A percentile compares a stretch with the other conserved stretches of the same genome.
These are phyloP conservation scores for Zeugodacus cucurbitae DNA, from an alignment of 1,140 invertebrate species.

Conservation along the genomic window DNA sequence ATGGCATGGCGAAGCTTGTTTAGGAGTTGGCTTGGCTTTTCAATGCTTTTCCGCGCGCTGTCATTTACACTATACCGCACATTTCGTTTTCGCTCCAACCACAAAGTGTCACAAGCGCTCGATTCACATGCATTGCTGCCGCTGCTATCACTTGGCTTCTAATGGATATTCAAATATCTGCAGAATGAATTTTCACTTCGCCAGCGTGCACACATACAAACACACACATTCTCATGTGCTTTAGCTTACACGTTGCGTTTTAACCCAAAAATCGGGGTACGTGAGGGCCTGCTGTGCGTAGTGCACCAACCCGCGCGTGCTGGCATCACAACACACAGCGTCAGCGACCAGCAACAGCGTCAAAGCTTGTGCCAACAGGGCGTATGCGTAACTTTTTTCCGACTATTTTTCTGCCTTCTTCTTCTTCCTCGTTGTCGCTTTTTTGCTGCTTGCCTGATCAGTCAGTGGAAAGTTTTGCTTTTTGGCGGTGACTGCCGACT, in stretches of 20 bases:
- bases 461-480: constrained; percentile 34
- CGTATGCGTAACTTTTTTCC: constrained; percentile 20
- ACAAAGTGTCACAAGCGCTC: not conserved
- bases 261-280: not conserved
- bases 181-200: not conserved
- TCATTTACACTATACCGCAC: constrained; percentile 3
- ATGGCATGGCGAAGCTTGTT: not conserved
- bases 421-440: not conserved
- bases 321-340: not conserved
- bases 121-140: not conserved
- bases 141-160: constrained; percentile 15
- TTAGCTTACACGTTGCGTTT: not conserved
- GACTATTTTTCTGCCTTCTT: not conserved
- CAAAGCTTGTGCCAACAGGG: not conserved
- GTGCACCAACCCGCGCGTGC: not conserved
- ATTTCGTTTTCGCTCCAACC: not conserved
- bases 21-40: constrained; percentile 16
- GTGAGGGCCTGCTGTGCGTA: not conserved
- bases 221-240: not conserved
- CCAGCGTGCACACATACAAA: not conserved
- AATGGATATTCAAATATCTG: constrained; percentile 38
- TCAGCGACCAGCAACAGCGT: not conserved
- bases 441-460: constrained; percentile 3
- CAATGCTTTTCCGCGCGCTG: not conserved
- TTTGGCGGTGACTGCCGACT: not conserved